phyloP scores from a whole-genome alignment of 2,797 vertebrate species.

The Amazona finschi region DNA sequence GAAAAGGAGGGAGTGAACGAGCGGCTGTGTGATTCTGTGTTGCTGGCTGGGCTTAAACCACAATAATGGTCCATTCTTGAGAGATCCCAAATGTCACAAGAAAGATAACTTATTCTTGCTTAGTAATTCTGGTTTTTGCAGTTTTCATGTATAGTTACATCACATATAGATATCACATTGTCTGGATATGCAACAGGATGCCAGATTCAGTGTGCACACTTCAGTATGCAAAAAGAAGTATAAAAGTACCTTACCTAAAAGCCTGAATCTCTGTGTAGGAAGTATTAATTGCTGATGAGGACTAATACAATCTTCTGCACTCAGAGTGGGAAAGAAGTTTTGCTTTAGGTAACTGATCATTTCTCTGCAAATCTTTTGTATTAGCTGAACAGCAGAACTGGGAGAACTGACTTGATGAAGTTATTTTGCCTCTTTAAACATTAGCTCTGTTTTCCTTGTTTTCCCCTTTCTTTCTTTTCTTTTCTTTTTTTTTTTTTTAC shows the following conservation, averaged over 20 bases:
- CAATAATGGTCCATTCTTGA: neutral
- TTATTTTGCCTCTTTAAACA: neutral
- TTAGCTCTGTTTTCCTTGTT: neutral
- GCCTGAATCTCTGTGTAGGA: neutral
- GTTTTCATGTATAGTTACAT: accelerated
- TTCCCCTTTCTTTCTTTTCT: too few relatives aligned
- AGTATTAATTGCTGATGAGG: neutral
- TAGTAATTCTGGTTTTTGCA: neutral
- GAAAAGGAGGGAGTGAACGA: too few relatives aligned
- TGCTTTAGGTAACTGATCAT: neutral
- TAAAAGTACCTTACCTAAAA: neutral
- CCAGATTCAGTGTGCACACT: neutral
- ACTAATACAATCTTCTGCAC: neutral
- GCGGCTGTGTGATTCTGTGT: too few relatives aligned
- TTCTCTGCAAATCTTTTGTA: neutral
- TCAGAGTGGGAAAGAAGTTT: neutral
- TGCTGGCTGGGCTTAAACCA: too few relatives aligned
- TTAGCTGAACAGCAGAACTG: neutral
- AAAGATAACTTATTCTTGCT: neutral
- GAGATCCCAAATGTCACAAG: neutral
- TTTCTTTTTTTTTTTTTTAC: neutral
- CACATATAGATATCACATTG: neutral
- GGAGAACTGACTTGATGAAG: neutral
- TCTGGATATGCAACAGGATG: neutral
- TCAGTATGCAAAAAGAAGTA: neutral